Percentiles rank a stretch among this genome's conserved stretches.
phyloP scores from a whole-genome alignment of 1,140 invertebrate species.

The Drosophila chauvacae region DNA sequence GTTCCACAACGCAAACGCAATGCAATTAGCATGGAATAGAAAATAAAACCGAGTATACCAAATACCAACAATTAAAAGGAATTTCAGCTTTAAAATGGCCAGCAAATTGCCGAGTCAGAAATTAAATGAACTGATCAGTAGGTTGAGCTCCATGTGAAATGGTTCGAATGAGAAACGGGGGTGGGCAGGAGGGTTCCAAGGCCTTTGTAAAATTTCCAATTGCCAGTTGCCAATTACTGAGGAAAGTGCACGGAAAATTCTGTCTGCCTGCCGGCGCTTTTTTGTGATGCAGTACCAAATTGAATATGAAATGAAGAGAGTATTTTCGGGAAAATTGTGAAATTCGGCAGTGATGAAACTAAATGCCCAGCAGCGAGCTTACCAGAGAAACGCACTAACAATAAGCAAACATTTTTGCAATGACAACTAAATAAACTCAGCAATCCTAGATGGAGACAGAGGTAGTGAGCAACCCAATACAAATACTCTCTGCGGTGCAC shows the following conservation, averaged over 20 bases:
- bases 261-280: slow-evolving; percentile 46
- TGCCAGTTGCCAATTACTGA: slow-evolving; percentile 38
- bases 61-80: slow-evolving; percentile 41
- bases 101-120: slow-evolving; percentile 50
- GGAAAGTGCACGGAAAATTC: slow-evolving; percentile 39
- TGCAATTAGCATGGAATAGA: slow-evolving; percentile 52
- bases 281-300: slow-evolving; percentile 35
- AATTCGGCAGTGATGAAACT: slow-evolving; percentile 49
- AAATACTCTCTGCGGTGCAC: slow-evolving; percentile 59
- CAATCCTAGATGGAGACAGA: slow-evolving; percentile 10
- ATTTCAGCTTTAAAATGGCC: slow-evolving; percentile 46
- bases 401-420: slow-evolving; percentile 72
- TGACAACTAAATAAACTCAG: slow-evolving; percentile 77
- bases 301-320: slow-evolving; percentile 60
- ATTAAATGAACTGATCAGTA: slow-evolving; percentile 74
- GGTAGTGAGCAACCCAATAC: slow-evolving; percentile 31
- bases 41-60: slow-evolving; percentile 35
- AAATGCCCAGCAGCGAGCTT: slow-evolving; percentile 25
- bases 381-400: slow-evolving; percentile 54
- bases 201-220: slow-evolving; percentile 47
- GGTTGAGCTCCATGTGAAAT: slow-evolving; percentile 59
- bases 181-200: slow-evolving; percentile 10
- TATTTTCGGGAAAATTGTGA: slow-evolving; percentile 44
- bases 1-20: slow-evolving; percentile 38
- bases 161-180: slow-evolving; percentile 2